Evolutionary conservation across 2,888 invertebrate species (phyloP), one percentile per base, ranked within the genome.

Genomic region (Amorpha juglandis): DNA sequence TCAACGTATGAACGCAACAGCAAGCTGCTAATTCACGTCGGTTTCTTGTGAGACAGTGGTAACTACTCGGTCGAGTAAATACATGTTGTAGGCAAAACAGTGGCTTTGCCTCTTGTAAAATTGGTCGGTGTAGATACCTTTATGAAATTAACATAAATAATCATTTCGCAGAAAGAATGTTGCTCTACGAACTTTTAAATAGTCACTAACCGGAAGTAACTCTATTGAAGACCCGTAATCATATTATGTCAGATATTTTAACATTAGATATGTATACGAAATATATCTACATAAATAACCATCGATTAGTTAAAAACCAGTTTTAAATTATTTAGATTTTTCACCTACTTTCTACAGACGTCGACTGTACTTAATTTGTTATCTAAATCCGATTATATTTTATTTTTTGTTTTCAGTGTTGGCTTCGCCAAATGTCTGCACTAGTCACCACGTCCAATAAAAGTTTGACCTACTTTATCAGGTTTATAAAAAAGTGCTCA

Each of bases 241-340:
- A 58, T 45, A n/a, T n/a, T n/a, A 48, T 58, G 55, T 48, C 55
- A 58, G 55, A 55, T 14, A 16, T 48, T 58, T 58, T 42, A 9
- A 19, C 53, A 35, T 65, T 65, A n/a, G n/a, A n/a, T n/a, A 58
- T 50, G 38, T 65, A 65, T 65, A 35, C 38, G 45, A 65, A 65
- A 48, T 45, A 58, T 48, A 45, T 27, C 27, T 14, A 42, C 9
- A 16, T 16, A 45, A 33, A 53, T 64, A 45, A 53, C 47, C 35
- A 35, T n/a, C 47, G 45, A n/a, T 58, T 58, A 35, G 47, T 21
- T 58, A 14, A 33, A 47, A 58, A 65, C 64, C 35, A 35, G 64
- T 65, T 65, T 50, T 38, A 65, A 58, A 48, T 65, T 45, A 64
- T 64, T 48, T 35, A 55, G 33, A 33, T 16, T 58, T 64, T 48